These are phyloP conservation scores for Siderastrea siderea DNA, from an alignment of 92 coral and sea anemone genomes.

Conservation along the genomic window DNA sequence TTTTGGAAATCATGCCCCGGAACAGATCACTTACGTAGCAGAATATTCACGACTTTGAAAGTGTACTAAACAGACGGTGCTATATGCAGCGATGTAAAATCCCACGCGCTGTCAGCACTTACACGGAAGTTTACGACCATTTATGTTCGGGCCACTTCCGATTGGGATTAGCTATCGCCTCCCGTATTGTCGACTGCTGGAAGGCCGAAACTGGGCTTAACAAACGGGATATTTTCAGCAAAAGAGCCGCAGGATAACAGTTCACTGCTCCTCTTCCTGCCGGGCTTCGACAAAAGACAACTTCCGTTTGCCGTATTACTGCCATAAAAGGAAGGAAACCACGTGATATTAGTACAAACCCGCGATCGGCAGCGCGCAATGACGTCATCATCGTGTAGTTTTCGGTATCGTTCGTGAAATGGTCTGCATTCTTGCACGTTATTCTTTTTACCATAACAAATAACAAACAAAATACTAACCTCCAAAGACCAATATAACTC, in stretches of 20 bases:
- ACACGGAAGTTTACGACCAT: constrained; percentile 3
- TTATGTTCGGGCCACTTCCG: constrained; percentile 3
- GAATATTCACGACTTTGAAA: not conserved
- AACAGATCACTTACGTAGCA: constrained; percentile 17
- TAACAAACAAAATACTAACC: not conserved
- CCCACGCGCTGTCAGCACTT: constrained; percentile 23
- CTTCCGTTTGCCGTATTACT: constrained; percentile 24
- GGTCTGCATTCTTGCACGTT: constrained; percentile 42
- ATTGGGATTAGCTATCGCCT: constrained; percentile 28
- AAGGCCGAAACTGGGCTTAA: not conserved
- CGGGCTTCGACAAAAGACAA: constrained; percentile 9
- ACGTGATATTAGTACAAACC: constrained; percentile 6
- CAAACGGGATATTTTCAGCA: not conserved
- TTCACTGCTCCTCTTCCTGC: constrained; percentile 28
- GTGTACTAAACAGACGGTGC: not conserved
- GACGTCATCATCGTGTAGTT: constrained; percentile 37
- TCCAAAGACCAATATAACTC: not conserved
- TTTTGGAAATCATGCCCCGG: constrained; percentile 29
- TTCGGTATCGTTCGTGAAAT: constrained; percentile 2
- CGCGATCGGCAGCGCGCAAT: not conserved
- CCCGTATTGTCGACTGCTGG: not conserved
- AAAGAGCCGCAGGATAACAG: not conserved
- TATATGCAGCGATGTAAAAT: not conserved
- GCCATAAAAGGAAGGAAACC: constrained; percentile 46
- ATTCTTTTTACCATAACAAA: constrained; percentile 1